Base-by-base conservation (phyloP, 2,113 vertebrate species). In the Callithrix jacchus region DNA sequence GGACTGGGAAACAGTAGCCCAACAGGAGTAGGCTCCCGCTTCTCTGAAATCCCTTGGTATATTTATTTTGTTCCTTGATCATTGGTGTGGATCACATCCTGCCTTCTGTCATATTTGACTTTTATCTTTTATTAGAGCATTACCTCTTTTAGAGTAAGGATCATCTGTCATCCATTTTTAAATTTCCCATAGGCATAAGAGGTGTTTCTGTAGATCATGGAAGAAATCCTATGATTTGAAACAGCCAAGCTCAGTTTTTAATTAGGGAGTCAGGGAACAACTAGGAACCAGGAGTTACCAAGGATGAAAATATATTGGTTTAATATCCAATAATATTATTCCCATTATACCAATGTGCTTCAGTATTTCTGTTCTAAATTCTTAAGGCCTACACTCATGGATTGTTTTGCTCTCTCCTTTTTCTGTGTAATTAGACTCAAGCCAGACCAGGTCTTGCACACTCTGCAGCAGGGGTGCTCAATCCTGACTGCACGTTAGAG, bases 301-400 rank as follows among this genome's bases (percentile, higher is more conserved):
- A 61, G 74, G 68, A 76, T 89, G 68, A 89, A 84, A 83, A 74
- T 95, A 47, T 89, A 95, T 92, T 45, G 73, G 80, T 91, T 97
- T 96, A 89, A 89, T 97, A 95, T 84, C 61, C 64, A 89, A 83
- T 89, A 66, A 93, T 49, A 87, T 32, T 87, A 76, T 89, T 91
- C 58, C 88, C 91, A 8, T 61, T 54, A 56, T 49, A 70, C 77
- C 61, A 42, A 20, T 30, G 56, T 64, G 61, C 89, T 83, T 89
- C 42, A 25, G 37, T n/a, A 37, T 86, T 96, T 88, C 84, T 91
- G n/a, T 54, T 82, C 49, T 79, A 84, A 94, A 80, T 93, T 92
- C 58, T 68, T 49, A 89, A 76, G 49, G 35, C 74, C 49, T 47
- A 81, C 45, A 32, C 17, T 30, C 47, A 1, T 25, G 79, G 58